These are phyloP conservation scores for Streptopelia turtur DNA, from an alignment of 2,797 vertebrate genomes.

Conservation along the genomic window DNA sequence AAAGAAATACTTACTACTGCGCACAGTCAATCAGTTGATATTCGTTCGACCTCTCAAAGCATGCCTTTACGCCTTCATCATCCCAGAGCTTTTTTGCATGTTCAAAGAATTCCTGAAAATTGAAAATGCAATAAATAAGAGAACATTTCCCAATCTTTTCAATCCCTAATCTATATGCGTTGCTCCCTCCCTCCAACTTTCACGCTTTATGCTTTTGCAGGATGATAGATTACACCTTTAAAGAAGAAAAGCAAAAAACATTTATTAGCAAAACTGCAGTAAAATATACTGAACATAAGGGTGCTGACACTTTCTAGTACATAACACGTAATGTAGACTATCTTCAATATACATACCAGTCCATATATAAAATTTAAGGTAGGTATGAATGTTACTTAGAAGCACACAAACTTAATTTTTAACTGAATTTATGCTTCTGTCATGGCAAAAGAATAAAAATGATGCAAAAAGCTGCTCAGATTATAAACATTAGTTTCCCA, in stretches of 20 bases:
- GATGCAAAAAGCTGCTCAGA: background rate
- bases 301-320: background rate
- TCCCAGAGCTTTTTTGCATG: constrained; percentile 99
- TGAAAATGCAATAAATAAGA: constrained; percentile 45
- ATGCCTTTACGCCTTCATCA: constrained; percentile 98
- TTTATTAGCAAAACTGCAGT: background rate
- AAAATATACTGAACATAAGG: background rate
- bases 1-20: constrained; percentile 91
- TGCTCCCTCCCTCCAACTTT: background rate
- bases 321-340: background rate
- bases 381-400: constrained; percentile 1
- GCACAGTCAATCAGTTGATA: constrained; percentile 99
- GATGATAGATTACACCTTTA: background rate
- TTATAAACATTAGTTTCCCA: background rate
- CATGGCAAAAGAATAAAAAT: background rate
- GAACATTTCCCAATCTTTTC: background rate
- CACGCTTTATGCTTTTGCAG: background rate
- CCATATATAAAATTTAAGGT: background rate
- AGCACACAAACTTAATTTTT: background rate
- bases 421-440: constrained; percentile 17
- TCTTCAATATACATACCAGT: background rate
- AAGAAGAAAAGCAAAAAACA: background rate
- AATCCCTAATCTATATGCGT: background rate
- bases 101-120: constrained; percentile 96
- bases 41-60: constrained; percentile 97